Base-by-base conservation (phyloP, 1,140 invertebrate species). In the Liolophura sinensis region DNA sequence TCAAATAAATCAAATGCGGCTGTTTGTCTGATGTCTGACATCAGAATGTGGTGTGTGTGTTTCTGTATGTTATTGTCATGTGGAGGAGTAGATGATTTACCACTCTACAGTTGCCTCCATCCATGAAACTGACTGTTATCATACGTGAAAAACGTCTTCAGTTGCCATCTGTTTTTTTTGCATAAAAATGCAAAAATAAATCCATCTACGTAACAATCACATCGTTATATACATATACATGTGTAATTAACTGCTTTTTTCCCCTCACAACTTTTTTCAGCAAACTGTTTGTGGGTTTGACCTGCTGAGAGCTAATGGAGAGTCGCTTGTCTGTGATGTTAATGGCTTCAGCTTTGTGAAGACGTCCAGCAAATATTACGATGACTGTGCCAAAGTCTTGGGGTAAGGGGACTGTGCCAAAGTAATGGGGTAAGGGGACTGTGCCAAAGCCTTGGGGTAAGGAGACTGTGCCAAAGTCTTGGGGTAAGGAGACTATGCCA, bases 271-370 rank as follows among this genome's bases (percentile, higher is more conserved):
- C 51, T 64, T 62, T 65, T 79, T 78, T 40, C 74, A 88, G 86
- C 98, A 99, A 88, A 99, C 95, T 50, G 97, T 99, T 4, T 99
- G 98, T 86, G 98, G 98, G 18, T 99, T 99, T 86, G 98, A 99
- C 89, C 88, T 99, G 40, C 87, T 99, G 18, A 90, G 97, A 79
- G 96, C 97, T 22, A 98, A 97, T 87, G 97, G 97, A 24, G 95
- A 96, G 82, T 99, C 96, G 0, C 99, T 95, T 84, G 98, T 99
- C 0, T 99, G 97, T 86, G 98, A 99, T 87, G 97, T 99, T 0
- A 99, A 99, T 87, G 98, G 98, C 1, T 99, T 99, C 84, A 98
- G 95, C 81, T 99, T 99, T 86, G 98, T 99, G 11, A 99, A 99
- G 82, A 99, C 98, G 83, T 99, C 97, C 0, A 96, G 94, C 80